phyloP scores from a whole-genome alignment of 2,113 vertebrate species.

The Centrocercus urophasianus region DNA sequence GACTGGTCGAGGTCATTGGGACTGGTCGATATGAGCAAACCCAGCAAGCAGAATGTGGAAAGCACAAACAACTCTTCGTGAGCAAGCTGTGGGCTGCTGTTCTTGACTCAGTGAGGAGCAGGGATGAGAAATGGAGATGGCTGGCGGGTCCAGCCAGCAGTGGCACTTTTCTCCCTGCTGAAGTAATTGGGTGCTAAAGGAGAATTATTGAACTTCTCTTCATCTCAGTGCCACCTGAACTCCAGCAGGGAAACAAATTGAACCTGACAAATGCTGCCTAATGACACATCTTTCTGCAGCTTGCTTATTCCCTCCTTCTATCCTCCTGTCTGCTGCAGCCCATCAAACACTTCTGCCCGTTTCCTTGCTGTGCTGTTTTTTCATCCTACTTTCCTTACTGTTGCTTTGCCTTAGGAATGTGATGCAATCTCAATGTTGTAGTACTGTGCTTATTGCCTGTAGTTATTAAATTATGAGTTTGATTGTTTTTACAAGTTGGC shows the following conservation, averaged over 20 bases:
- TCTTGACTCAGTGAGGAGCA: neutral
- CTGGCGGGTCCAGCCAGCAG: neutral
- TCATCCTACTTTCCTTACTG: neutral
- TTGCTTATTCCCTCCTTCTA: neutral
- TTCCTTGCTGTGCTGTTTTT: neutral
- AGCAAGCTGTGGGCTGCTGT: neutral
- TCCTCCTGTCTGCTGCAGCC: neutral
- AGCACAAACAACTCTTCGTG: no score
- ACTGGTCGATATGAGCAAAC: neutral
- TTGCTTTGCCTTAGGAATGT: neutral
- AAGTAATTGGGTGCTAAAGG: neutral
- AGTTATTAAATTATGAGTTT: neutral
- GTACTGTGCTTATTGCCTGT: neutral
- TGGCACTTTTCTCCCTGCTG: neutral
- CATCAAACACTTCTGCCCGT: neutral
- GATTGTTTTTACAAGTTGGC: neutral
- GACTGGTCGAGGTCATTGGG: neutral
- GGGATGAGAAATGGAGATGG: neutral
- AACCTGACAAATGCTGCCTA: neutral
- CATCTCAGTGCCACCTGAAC: neutral
- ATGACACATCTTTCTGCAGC: neutral
- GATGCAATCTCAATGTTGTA: neutral
- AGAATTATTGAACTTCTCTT: neutral
- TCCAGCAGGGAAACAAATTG: neutral
- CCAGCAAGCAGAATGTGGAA: no score